phyloP scores from a whole-genome alignment of 2,888 invertebrate genomes.

The Luffia ferchaultella region DNA sequence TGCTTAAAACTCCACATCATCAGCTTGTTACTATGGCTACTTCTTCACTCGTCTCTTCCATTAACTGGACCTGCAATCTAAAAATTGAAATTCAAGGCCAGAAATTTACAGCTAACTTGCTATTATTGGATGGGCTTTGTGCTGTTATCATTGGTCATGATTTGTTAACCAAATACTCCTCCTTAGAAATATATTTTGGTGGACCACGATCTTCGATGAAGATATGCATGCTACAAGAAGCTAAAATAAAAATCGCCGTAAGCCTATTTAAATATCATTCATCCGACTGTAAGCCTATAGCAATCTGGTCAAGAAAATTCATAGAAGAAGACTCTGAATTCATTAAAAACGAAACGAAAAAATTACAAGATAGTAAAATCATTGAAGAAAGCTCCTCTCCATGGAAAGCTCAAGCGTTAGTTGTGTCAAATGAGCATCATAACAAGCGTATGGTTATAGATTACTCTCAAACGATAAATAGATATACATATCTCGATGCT shows the following conservation, averaged over 20 bases:
- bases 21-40: neutral
- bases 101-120: neutral
- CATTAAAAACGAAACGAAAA: neutral
- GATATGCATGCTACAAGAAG: neutral
- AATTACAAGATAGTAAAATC: too few species aligned
- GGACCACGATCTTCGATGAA: neutral
- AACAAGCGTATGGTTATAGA: neutral
- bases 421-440: neutral
- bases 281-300: neutral
- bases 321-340: neutral
- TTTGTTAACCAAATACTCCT: neutral
- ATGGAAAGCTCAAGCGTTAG: slow-evolving; percentile 1
- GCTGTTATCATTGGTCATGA: slow-evolving; percentile 1
- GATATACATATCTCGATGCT: slow-evolving; percentile 2
- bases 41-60: too few species aligned
- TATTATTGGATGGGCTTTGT: neutral
- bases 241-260: neutral
- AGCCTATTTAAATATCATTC: neutral
- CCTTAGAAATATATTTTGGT: neutral
- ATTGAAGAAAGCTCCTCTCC: slow-evolving; percentile 3
- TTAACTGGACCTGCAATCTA: neutral
- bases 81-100: neutral
- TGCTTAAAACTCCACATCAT: neutral
- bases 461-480: too few species aligned
- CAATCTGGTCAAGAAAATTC: neutral